phyloP scores from a whole-genome alignment of 2,797 vertebrate species.

The Phyllotis vaccarum region DNA sequence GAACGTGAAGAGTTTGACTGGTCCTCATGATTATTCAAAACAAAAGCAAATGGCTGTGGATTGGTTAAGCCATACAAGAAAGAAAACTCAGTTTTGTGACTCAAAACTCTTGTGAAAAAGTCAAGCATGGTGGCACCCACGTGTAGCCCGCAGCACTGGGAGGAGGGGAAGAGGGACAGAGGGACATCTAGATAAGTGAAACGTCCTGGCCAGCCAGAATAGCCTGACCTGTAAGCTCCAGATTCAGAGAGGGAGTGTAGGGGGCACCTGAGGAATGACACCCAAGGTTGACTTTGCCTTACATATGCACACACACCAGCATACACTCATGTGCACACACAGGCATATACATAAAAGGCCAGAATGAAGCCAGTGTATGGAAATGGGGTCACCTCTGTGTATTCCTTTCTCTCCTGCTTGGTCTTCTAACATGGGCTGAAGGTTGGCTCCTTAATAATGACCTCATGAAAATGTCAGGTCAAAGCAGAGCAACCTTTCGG shows the following conservation, averaged over 20 bases:
- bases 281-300: neutral
- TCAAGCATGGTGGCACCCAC: neutral
- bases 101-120: neutral
- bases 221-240: neutral
- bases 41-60: neutral
- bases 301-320: neutral
- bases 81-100: neutral
- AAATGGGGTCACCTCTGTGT: neutral
- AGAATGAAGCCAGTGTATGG: neutral
- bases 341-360: neutral
- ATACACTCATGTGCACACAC: neutral
- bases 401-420: fast-evolving
- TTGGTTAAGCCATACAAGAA: neutral
- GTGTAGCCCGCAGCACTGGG: neutral
- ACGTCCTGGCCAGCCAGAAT: neutral
- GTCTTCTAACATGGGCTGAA: neutral
- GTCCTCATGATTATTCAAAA: neutral
- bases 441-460: neutral
- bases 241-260: neutral
- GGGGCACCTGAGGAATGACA: neutral
- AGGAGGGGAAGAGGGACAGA: neutral
- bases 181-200: neutral
- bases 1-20: neutral
- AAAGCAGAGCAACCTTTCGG: neutral
- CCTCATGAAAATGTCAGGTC: neutral